Evolutionary conservation across 37 sponge, comb jelly and placozoan species (phyloP).

Genomic region (Chondrosia reniformis): DNA sequence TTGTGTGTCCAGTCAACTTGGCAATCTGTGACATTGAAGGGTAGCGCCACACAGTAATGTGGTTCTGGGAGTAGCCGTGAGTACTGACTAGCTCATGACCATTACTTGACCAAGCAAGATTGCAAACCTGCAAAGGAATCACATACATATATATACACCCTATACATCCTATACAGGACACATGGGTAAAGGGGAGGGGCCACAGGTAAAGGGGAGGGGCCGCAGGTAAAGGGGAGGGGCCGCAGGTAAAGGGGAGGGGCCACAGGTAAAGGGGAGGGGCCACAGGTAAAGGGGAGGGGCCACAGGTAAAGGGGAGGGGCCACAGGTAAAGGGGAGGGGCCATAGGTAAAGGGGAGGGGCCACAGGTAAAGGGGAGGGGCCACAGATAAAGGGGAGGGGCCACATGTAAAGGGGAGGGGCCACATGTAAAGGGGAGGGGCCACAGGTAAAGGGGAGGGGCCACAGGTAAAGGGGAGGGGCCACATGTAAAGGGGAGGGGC

Average conservation of each 20-base stretch:
- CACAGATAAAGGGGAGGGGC: no score
- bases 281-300: neutral
- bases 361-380: no score
- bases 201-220: neutral
- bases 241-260: neutral
- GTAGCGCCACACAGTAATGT: slow-evolving; percentile 89
- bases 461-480: no score
- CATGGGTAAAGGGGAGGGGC: neutral
- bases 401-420: no score
- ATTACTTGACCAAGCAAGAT: slow-evolving; percentile 86
- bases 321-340: neutral
- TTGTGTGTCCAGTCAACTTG: slow-evolving; percentile 87
- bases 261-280: neutral
- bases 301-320: neutral
- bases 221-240: neutral
- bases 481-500: no score
- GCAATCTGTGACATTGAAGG: slow-evolving; percentile 79
- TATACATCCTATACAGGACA: no score
- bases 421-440: no score
- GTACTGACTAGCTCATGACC: slow-evolving; percentile 88
- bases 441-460: no score
- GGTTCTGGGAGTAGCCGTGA: slow-evolving; percentile 96
- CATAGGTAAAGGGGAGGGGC: no score
- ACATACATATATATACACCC: slow-evolving; percentile 5
- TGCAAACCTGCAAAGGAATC: slow-evolving; percentile 69